A percentile compares a stretch with the other conserved stretches of the same genome.
Evolutionary conservation across 2,888 invertebrate species (phyloP).

Genomic region (Rhabditoides inermis): DNA sequence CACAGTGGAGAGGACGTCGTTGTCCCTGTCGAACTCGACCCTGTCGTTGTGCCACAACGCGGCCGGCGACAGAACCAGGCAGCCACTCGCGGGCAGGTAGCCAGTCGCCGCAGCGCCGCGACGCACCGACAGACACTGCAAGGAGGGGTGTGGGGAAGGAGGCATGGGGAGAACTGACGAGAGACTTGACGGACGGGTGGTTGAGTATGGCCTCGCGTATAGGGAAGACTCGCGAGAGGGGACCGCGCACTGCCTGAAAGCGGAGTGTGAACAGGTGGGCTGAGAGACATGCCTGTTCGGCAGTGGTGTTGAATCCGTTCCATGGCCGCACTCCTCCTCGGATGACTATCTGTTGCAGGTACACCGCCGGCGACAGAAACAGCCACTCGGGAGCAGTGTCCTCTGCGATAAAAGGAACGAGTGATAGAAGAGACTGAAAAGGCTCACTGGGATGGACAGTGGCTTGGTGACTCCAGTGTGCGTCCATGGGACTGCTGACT

Average conservation of each 20-base stretch:
- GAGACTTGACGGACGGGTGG: constrained; percentile 13
- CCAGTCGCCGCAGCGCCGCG: no score
- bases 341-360: constrained; percentile 43
- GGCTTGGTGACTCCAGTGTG: constrained; percentile 21
- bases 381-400: constrained; percentile 38
- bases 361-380: constrained; percentile 26
- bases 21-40: constrained; percentile 26
- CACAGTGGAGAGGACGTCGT: constrained; percentile 28
- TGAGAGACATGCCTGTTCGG: constrained; percentile 24
- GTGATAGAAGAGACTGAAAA: no score
- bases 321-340: constrained; percentile 38
- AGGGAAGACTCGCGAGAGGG: constrained; percentile 25
- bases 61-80: constrained; percentile 38
- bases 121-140: no score
- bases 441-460: constrained; percentile 7
- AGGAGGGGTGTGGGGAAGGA: neutral
- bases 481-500: constrained; percentile 36
- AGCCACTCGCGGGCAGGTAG: constrained; percentile 24
- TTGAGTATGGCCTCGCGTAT: constrained; percentile 11
- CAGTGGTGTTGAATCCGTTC: constrained; percentile 30
- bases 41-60: constrained; percentile 35
- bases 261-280: no score
- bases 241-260: constrained; percentile 26
- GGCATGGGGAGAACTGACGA: neutral
- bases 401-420: constrained; percentile 20